Evolutionary conservation across 2,797 vertebrate genomes (phyloP), one percentile per base, ranked within the genome.

Genomic region (Enteromius treurensis): DNA sequence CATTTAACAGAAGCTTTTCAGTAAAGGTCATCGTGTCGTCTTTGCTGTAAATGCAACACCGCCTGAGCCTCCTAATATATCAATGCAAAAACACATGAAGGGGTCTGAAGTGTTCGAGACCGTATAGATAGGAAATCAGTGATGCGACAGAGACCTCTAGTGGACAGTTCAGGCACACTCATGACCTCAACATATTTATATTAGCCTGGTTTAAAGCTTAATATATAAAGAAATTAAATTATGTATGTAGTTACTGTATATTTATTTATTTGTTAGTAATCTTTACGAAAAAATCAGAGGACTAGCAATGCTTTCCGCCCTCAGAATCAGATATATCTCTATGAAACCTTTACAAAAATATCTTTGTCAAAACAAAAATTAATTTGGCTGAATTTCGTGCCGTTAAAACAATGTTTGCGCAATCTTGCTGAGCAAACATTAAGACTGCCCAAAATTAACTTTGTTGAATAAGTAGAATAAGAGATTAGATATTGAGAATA

Each of bases 1-100:
- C 47, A 17, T 76, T 76, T 60, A 76, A 68, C n/a, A 69, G 69
- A 58, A 75, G 70, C 78, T 40, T 67, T 79, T 58, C 64, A 77
- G 64, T 51, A 78, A 85, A 81, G 73, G 75, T 82, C 79, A 78
- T 34, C 11, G 53, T 71, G 49, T 74, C 67, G 55, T 67, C 64
- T 82, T 71, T 68, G 75, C 64, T 74, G 58, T 78, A 74, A 79
- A 85, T 58, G 47, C 47, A 78, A 47, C 34, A 45, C 55, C 83
- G 80, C 62, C 83, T 84, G 78, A 84, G 84, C 34, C 68, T 49
- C 4, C 15, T 53, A n/a, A 23, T 15, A 69, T 9, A 1, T 17
- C 10, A 45, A 26, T 23, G 21, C 3, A 8, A 21, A 21, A 7
- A 69, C 40, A 26, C 2, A 67, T 32, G 0, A 15, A 23, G 45